Evolutionary conservation across 2,113 vertebrate genomes (phyloP), one percentile per base, ranked within the genome.

Genomic region (Shinisaurus crocodilurus): DNA sequence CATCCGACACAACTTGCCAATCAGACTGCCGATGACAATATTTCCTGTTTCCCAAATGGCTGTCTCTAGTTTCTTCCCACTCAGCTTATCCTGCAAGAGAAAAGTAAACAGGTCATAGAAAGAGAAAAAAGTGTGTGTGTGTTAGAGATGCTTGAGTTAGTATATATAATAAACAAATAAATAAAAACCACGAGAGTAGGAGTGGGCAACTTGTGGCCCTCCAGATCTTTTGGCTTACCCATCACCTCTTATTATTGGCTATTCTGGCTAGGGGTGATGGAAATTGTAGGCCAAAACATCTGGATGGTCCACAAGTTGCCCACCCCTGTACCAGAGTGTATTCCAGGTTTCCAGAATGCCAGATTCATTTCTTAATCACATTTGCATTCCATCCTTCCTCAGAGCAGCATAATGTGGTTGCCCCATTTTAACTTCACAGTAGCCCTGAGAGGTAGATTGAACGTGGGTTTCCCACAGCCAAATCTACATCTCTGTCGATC

Each of bases 1-100:
- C 92, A 96, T 94, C 87, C 32, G 95, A 88, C 97, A 97, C 90
- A 97, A 75, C 77, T 96, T 97, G 93, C 96, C 92, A 0, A 96
- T 67, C 63, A 97, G 90, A 1, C 95, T 92, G 72, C 97, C 97
- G 43, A 94, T 10, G 0, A 94, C 91, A 18, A 96, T 0, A 37
- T 92, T 79, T 1, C 94, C 95, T 0, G 95, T 96, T 85, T 97
- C 94, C 84, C 69, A 65, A 67, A 95, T 57, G 40, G 90, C 90
- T 0, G 90, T 69, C 5, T 65, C 45, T 65, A 91, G 37, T 20
- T 92, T 84, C 92, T 95, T 95, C 43, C 92, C 85, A 48, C 84
- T 91, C 74, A 97, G 90, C 87, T 95, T 97, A 34, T 95, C 93
- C 97, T 97, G 74, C 7, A 13, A 54, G 32, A 86, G 0, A 29